Evolutionary conservation across 1,140 invertebrate genomes (phyloP).

Genomic region (Aphaenogaster ashmeadi): DNA sequence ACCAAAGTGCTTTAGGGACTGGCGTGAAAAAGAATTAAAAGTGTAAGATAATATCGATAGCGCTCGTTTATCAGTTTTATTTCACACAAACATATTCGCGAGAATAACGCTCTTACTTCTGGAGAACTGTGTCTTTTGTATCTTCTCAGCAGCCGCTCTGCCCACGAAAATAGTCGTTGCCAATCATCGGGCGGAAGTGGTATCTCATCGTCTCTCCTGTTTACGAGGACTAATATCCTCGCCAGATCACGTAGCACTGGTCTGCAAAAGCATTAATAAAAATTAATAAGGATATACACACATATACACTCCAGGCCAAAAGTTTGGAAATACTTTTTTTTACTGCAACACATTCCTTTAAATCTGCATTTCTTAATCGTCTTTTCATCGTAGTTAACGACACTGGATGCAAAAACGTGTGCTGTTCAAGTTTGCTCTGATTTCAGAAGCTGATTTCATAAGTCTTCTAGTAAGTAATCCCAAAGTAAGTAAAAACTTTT

Average conservation of each 20-base stretch:
- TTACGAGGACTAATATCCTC: conserved; percentile 91
- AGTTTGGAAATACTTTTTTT: too few relatives aligned
- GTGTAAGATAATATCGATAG: conserved; percentile 56
- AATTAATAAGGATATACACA: neutral
- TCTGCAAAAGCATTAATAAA: conserved; percentile 86
- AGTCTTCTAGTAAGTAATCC: too few relatives aligned
- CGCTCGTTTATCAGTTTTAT: conserved; percentile 28
- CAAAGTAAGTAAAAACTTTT: too few relatives aligned
- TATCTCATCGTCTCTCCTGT: conserved; percentile 90
- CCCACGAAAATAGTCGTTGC: conserved; percentile 92
- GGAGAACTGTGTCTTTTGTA: conserved; percentile 90
- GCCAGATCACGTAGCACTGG: conserved; percentile 92
- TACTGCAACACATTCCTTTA: too few relatives aligned
- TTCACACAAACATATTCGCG: conserved; percentile 36
- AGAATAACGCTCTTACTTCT: conserved; percentile 82
- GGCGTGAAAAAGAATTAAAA: conserved; percentile 80
- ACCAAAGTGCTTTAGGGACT: conserved; percentile 84
- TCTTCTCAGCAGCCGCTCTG: conserved; percentile 90
- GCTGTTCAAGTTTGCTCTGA: too few relatives aligned
- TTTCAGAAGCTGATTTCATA: too few relatives aligned
- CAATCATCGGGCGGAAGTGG: conserved; percentile 92
- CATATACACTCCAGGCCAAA: too few relatives aligned
- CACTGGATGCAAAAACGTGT: too few relatives aligned
- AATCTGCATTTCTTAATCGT: too few relatives aligned
- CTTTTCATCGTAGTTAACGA: too few relatives aligned